Percentiles rank a stretch among this genome's conserved stretches.
These are phyloP conservation scores for Linnaemya vulpina DNA, from an alignment of 2,888 invertebrate species.

Conservation along the genomic window DNA sequence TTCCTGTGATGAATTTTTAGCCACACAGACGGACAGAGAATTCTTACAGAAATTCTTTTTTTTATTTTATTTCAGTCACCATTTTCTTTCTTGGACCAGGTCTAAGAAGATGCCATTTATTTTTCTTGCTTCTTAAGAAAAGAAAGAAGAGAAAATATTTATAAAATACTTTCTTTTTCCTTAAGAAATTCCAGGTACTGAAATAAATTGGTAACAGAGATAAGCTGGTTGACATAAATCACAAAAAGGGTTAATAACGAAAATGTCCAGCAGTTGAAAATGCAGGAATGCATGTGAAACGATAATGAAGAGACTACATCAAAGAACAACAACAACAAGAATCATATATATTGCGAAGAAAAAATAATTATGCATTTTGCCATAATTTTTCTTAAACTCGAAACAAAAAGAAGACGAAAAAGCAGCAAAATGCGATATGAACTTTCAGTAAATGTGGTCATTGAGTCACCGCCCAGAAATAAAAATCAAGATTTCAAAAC, in stretches of 20 bases:
- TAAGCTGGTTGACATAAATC: conserved; percentile 7
- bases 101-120: too few relatives aligned
- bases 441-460: conserved; percentile 60
- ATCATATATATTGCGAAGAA: conserved; percentile 26
- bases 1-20: too few relatives aligned
- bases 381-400: conserved; percentile 76
- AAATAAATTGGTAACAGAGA: neutral
- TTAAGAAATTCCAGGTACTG: too few relatives aligned
- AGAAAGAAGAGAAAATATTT: too few relatives aligned
- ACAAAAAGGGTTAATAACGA: conserved; percentile 49
- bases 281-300: conserved; percentile 26
- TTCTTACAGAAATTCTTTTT: too few relatives aligned
- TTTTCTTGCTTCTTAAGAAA: too few relatives aligned
- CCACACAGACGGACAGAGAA: too few relatives aligned
- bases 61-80: too few relatives aligned
- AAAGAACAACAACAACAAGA: conserved; percentile 29
- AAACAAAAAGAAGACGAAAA: conserved; percentile 46
- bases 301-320: conserved; percentile 42
- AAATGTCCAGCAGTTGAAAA: conserved; percentile 32
- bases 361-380: conserved; percentile 80
- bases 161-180: too few relatives aligned
- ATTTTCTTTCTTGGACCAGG: too few relatives aligned
- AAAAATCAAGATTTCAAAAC: conserved; percentile 46
- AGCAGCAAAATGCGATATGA: conserved; percentile 38
- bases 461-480: conserved; percentile 66